These are phyloP conservation scores for Panurus biarmicus DNA, from an alignment of 2,113 vertebrate genomes.

Conservation along the genomic window DNA sequence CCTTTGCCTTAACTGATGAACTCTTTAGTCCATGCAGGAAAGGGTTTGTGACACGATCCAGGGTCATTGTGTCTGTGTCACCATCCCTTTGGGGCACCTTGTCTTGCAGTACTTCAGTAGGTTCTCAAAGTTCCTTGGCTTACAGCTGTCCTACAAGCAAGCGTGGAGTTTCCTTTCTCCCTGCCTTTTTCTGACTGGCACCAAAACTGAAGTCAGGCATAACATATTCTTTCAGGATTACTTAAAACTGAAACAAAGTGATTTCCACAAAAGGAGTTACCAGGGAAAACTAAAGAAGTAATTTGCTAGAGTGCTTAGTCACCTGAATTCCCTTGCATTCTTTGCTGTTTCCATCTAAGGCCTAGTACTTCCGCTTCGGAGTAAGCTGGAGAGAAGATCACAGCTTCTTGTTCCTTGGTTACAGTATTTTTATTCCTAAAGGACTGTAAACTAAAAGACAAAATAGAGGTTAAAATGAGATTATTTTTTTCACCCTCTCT, in stretches of 20 bases:
- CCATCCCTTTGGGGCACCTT: background rate
- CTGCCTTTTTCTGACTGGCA: background rate
- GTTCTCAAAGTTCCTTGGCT: background rate
- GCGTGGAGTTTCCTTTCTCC: background rate
- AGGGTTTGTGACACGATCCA: fast-evolving
- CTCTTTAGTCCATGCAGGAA: background rate
- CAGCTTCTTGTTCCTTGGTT: background rate
- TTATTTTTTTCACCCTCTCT: background rate
- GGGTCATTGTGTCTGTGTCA: background rate
- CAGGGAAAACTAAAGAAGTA: background rate
- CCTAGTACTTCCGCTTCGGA: background rate
- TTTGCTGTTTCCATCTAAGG: background rate
- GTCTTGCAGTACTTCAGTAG: background rate
- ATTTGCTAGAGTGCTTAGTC: background rate
- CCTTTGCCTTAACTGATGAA: no score
- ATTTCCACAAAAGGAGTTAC: background rate
- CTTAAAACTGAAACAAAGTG: background rate
- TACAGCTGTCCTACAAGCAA: background rate
- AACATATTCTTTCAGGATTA: background rate
- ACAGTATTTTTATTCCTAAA: background rate
- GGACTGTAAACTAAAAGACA: background rate
- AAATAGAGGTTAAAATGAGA: background rate
- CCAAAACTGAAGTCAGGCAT: background rate
- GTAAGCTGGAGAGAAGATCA: background rate
- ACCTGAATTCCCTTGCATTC: background rate